phyloP scores from a whole-genome alignment of 1,140 invertebrate genomes.

The Aphis gossypii region DNA sequence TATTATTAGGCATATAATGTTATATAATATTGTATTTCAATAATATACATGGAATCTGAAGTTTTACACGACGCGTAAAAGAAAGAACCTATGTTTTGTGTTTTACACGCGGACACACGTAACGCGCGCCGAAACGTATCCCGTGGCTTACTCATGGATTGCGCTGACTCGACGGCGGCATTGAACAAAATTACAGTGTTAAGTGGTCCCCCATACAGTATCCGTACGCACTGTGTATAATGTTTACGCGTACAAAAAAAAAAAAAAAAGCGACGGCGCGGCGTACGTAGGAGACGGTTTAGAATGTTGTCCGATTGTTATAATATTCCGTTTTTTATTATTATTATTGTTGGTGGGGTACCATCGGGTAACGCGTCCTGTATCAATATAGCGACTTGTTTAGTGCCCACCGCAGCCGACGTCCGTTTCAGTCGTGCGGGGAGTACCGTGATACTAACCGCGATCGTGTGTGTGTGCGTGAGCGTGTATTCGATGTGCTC shows the following conservation, averaged over 20 bases:
- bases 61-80: no score
- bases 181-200: conserved; percentile 28
- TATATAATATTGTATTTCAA: no score
- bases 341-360: background rate
- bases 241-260: background rate
- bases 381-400: background rate
- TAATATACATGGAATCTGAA: no score
- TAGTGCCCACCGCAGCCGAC: background rate
- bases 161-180: background rate
- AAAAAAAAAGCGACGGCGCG: background rate
- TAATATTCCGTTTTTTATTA: background rate
- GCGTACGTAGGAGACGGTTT: background rate
- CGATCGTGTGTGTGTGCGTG: background rate
- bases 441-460: background rate
- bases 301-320: conserved; percentile 41
- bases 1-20: no score
- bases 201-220: background rate
- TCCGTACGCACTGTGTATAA: background rate
- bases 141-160: background rate
- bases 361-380: background rate
- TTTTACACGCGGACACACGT: background rate
- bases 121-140: background rate
- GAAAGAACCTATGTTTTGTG: no score
- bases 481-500: background rate
- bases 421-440: background rate